Evolutionary conservation across 2,113 vertebrate genomes (phyloP).

Genomic region (Myiagra hebetior): DNA sequence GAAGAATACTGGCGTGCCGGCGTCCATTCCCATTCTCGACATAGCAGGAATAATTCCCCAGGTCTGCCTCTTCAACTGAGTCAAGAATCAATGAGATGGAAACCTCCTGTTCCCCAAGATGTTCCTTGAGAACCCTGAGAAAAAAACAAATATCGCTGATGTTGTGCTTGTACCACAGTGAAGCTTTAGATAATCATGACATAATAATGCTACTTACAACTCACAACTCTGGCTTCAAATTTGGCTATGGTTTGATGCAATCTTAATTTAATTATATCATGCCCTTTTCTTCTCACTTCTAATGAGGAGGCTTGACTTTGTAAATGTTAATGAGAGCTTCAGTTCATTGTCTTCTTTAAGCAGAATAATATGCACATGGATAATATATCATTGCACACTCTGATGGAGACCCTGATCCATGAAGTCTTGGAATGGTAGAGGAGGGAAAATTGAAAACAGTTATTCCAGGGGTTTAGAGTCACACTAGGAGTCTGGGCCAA

Average conservation of each 20-base stretch:
- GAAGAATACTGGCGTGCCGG: conserved; percentile 89
- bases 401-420: conserved; percentile 38
- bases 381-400: background rate
- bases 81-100: conserved; percentile 93
- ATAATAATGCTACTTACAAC: background rate
- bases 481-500: background rate
- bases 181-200: conserved; percentile 20
- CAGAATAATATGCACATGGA: conserved; percentile 34
- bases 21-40: conserved; percentile 96
- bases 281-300: conserved; percentile 59
- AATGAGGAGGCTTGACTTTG: conserved; percentile 64
- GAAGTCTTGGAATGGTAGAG: conserved; percentile 1
- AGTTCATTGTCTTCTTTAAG: conserved; percentile 65
- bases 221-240: conserved; percentile 22
- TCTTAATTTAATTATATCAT: conserved; percentile 68
- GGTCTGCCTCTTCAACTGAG: conserved; percentile 90
- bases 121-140: conserved; percentile 88
- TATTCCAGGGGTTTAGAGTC: background rate
- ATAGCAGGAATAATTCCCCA: conserved; percentile 97
- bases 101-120: conserved; percentile 96
- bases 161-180: background rate
- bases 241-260: conserved; percentile 44
- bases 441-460: background rate
- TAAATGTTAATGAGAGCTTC: conserved; percentile 65
- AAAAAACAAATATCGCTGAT: background rate